Percentiles rank a stretch among this genome's conserved stretches.
Conservation (phyloP, 2,113 vertebrate species). For the Charadrius vociferus region DNA sequence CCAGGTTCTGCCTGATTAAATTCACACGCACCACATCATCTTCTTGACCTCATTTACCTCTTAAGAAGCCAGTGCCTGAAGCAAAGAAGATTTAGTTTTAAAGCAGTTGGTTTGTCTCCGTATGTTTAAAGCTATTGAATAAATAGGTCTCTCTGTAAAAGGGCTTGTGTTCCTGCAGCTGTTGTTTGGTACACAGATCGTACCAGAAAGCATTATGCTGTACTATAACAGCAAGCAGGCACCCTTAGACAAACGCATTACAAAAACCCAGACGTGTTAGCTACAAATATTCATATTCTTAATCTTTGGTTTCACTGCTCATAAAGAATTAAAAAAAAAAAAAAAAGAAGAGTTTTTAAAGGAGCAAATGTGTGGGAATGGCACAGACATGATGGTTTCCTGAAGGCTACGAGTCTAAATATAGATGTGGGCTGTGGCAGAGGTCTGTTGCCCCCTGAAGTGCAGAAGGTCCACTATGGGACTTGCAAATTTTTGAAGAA, state of each 20-base stretch:
- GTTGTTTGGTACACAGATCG: background rate
- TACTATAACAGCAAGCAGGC: background rate
- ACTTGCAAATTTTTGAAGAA: background rate
- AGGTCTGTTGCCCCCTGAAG: background rate
- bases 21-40: background rate
- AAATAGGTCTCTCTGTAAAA: background rate
- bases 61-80: background rate
- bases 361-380: background rate
- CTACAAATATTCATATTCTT: background rate
- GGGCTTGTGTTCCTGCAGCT: background rate
- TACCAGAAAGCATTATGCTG: background rate
- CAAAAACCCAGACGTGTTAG: background rate
- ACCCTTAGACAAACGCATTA: background rate
- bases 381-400: background rate
- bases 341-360: background rate
- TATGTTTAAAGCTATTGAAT: background rate
- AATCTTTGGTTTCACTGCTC: background rate
- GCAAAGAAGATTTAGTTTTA: background rate
- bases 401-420: background rate
- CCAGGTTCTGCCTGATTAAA: background rate
- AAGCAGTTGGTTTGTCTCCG: background rate
- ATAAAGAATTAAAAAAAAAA: background rate
- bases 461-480: background rate
- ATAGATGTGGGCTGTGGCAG: background rate
- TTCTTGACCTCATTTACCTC: slow-evolving; percentile 45